A percentile compares a stretch with the other conserved stretches of the same genome.
Conservation (phyloP, 2,113 vertebrate species). For the Phoxinus phoxinus region DNA sequence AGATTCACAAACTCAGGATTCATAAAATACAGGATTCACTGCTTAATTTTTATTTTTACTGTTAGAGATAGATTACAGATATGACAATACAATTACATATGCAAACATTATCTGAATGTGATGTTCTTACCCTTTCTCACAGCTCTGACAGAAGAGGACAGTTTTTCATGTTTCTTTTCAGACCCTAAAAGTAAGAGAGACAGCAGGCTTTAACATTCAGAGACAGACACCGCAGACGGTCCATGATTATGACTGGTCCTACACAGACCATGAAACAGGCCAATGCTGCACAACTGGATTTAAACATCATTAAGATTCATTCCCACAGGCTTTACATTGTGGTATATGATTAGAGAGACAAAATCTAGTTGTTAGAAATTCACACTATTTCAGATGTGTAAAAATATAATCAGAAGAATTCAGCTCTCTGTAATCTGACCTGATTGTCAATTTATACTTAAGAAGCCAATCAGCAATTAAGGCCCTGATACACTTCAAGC, state of each 20-base stretch:
- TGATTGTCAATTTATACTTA: conserved; percentile 11
- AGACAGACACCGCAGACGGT: background rate
- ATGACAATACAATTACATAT: background rate
- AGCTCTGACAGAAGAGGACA: conserved; percentile 96
- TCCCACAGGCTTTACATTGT: background rate
- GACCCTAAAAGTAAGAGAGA: conserved; percentile 80
- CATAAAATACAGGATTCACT: too few species aligned
- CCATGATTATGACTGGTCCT: background rate
- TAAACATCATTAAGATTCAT: background rate
- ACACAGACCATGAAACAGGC: background rate
- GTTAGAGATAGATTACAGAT: background rate
- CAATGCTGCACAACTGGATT: background rate
- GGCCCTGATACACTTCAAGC: too few species aligned
- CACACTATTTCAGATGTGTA: conserved; percentile 52
- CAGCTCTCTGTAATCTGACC: conserved; percentile 54
- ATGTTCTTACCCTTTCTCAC: conserved; percentile 88
- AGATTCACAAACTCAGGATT: too few species aligned
- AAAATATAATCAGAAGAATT: conserved; percentile 6
- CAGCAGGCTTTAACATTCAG: conserved; percentile 7
- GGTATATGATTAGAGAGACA: background rate
- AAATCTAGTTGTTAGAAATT: conserved; percentile 49
- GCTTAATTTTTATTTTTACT: too few species aligned
- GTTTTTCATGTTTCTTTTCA: conserved; percentile 98
- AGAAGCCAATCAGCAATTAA: background rate
- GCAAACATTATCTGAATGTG: background rate